These are phyloP conservation scores for Scolanthus callimorphus DNA, from an alignment of 92 coral and sea anemone species.

Conservation along the genomic window DNA sequence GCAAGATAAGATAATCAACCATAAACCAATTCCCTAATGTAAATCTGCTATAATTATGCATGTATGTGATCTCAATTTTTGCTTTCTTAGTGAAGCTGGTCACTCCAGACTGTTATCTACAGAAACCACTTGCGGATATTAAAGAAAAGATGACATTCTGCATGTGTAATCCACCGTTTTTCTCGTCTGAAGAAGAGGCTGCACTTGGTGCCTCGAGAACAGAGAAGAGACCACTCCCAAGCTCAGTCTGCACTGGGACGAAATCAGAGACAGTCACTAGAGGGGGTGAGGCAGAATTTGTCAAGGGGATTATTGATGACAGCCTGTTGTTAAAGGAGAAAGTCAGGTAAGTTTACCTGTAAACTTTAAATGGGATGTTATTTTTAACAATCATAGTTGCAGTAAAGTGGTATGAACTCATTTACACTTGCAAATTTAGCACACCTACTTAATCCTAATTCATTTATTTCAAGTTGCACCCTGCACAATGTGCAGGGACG, in stretches of 20 bases:
- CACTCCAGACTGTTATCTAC: constrained; percentile 40
- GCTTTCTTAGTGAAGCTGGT: constrained; percentile 64
- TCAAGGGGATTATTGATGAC: constrained; percentile 81
- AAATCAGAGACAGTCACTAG: constrained; percentile 86
- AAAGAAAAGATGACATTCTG: constrained; percentile 64
- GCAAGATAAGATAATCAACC: too few relatives aligned
- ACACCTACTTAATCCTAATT: too few relatives aligned
- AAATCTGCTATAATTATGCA: too few relatives aligned
- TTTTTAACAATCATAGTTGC: too few relatives aligned
- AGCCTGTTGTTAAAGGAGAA: constrained; percentile 65
- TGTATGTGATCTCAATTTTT: too few relatives aligned
- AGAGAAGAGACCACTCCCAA: constrained; percentile 80
- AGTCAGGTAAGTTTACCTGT: constrained; percentile 45
- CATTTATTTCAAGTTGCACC: too few relatives aligned
- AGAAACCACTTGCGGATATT: constrained; percentile 41
- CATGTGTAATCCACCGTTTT: constrained; percentile 99
- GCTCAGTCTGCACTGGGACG: constrained; percentile 85
- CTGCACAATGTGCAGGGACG: too few relatives aligned
- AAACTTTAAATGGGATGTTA: too few relatives aligned
- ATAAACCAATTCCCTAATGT: too few relatives aligned
- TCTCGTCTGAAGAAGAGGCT: constrained; percentile 76
- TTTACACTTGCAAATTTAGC: too few relatives aligned
- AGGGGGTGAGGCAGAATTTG: constrained; percentile 98
- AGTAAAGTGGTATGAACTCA: too few relatives aligned
- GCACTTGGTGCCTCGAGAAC: constrained; percentile 73